phyloP scores from a whole-genome alignment of 2,888 invertebrate genomes.

The Nymphalis urticae region DNA sequence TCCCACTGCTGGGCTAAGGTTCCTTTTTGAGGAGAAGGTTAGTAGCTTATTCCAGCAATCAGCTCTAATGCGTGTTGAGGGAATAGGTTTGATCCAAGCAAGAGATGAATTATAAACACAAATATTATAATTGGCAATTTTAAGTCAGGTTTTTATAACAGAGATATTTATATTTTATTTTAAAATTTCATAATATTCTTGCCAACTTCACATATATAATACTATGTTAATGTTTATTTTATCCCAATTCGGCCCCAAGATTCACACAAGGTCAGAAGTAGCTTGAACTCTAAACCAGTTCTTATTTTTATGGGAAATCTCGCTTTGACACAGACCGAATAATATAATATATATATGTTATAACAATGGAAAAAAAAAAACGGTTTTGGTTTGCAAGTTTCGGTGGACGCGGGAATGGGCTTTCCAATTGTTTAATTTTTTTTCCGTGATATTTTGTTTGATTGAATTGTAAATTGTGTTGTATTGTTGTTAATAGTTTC shows the following conservation, averaged over 20 bases:
- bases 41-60: no score
- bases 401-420: neutral
- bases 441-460: no score
- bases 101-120: no score
- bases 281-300: constrained; percentile 41
- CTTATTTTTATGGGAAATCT: constrained; percentile 36
- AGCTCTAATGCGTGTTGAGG: no score
- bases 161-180: neutral
- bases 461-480: no score
- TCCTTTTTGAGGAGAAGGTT: no score
- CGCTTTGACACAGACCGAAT: constrained; percentile 16
- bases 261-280: constrained; percentile 42
- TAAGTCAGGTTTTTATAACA: neutral
- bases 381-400: neutral
- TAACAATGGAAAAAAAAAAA: constrained; percentile 4
- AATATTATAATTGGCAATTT: no score
- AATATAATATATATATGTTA: constrained; percentile 9
- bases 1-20: no score
- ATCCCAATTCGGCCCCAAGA: constrained; percentile 34
- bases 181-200: neutral
- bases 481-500: no score
- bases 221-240: constrained; percentile 21
- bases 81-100: no score
- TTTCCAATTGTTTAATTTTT: neutral
- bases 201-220: neutral